These are phyloP conservation scores for Microcebus ravelobensis DNA, from an alignment of 2,113 vertebrate genomes.

Conservation along the genomic window DNA sequence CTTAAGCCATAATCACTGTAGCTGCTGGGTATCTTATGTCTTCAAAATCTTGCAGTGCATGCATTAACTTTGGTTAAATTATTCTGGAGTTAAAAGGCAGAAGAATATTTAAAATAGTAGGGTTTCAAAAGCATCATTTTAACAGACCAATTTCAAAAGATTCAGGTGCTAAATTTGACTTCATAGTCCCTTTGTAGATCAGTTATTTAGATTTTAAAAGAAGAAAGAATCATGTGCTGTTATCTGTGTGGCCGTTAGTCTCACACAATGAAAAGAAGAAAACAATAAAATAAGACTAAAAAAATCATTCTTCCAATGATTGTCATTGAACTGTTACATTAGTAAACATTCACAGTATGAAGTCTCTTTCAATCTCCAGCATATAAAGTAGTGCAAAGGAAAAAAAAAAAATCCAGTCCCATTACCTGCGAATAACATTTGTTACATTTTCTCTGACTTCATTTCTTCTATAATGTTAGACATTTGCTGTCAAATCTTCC, in stretches of 20 bases:
- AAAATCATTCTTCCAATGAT: conserved; percentile 88
- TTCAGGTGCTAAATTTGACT: conserved; percentile 85
- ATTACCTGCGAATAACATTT: conserved; percentile 83
- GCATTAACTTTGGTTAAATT: conserved; percentile 80
- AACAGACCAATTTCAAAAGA: conserved; percentile 83
- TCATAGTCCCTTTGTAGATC: conserved; percentile 82
- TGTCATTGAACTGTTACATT: conserved; percentile 88
- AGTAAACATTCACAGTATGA: conserved; percentile 91
- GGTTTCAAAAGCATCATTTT: conserved; percentile 76
- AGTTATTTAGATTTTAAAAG: conserved; percentile 82
- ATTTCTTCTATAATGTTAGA: conserved; percentile 81
- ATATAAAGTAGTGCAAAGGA: conserved; percentile 92
- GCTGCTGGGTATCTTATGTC: conserved; percentile 76
- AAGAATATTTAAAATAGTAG: conserved; percentile 73
- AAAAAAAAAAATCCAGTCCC: conserved; percentile 88
- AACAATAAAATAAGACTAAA: conserved; percentile 83
- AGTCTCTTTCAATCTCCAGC: conserved; percentile 89
- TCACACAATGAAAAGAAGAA: conserved; percentile 82
- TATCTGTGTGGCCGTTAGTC: conserved; percentile 78
- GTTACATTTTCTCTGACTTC: conserved; percentile 82
- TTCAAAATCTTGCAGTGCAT: conserved; percentile 75
- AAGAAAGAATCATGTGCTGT: conserved; percentile 80
- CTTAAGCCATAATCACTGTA: conserved; percentile 77
- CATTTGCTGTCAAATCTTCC: conserved; percentile 82
- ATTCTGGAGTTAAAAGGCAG: conserved; percentile 77